Evolutionary conservation across 64 coral and sea anemone genomes (phyloP).

Genomic region (Catalaphyllia jardinei): DNA sequence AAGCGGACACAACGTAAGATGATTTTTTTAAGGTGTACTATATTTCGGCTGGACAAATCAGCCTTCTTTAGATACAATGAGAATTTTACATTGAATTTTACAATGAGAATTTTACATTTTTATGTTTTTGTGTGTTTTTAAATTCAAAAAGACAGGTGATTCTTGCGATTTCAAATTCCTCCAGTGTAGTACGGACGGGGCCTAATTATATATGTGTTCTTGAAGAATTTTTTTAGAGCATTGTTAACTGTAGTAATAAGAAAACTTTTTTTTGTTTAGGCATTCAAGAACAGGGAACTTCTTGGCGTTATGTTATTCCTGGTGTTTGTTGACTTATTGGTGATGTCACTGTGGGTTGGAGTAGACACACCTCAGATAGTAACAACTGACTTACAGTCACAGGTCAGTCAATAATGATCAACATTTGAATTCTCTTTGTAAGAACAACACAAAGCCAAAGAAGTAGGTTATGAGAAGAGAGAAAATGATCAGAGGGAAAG

Average conservation of each 20-base stretch:
- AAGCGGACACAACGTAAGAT: too few species aligned
- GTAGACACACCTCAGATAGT: constrained; percentile 46
- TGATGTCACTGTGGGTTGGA: constrained; percentile 66
- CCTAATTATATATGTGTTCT: background rate
- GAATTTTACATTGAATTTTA: too few species aligned
- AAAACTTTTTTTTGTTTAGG: constrained; percentile 7
- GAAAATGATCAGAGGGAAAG: background rate
- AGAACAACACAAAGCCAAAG: background rate
- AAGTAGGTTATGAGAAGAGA: background rate
- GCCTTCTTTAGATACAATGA: too few species aligned
- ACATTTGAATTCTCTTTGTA: background rate
- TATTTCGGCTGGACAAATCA: too few species aligned
- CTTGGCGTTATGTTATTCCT: constrained; percentile 35
- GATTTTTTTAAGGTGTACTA: too few species aligned
- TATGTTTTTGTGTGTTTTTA: too few species aligned
- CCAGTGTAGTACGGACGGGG: background rate
- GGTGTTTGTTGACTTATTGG: constrained; percentile 43
- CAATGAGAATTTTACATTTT: too few species aligned
- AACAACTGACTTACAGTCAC: constrained; percentile 4
- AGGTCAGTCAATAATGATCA: constrained; percentile 18
- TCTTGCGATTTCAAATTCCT: too few species aligned
- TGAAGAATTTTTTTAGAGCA: background rate
- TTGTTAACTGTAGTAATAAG: background rate
- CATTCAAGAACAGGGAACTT: constrained; percentile 21
- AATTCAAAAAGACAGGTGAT: too few species aligned